Base-by-base conservation (phyloP, 2,888 invertebrate species). In the Platycheirus rosarum region DNA sequence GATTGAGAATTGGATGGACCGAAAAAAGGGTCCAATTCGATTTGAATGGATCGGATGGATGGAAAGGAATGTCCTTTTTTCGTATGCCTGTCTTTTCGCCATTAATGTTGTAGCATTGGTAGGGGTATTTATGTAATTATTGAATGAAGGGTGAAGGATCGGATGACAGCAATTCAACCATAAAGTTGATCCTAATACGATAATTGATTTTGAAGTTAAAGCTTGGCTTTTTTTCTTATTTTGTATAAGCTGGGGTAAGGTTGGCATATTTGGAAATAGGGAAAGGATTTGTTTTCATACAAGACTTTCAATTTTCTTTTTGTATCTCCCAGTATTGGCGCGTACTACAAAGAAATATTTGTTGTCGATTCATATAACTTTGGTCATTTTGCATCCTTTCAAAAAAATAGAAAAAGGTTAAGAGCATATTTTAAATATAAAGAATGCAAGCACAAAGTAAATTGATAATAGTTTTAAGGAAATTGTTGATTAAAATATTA, bases 201-300 rank as follows among this genome's bases (percentile, higher is more conserved):
- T 76, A 76, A 82, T 82, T 82, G 80, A 76, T 82, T 82, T 76
- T 63, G 80, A 82, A 82, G 75, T 75, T 70, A 70, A 65, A 53
- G 79, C 75, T 80, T 63, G 37, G 42, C 49, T 20, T 35, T 40
- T 29, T 26, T 23, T 40, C 32, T 23, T 49, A 6, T 14, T 7
- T n/a, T n/a, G 0, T 11, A 16, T 51, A 6, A 16, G 2, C 11
- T 29, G 9, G 49, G 18, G 32, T 18, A 6, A 8, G 8, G 4
- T 32, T 32, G 8, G 5, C 4, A 6, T 7, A 8, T 7, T 32
- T 32, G n/a, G n/a, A n/a, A n/a, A n/a, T 32, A 3, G 29, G 8
- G 29, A 32, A 7, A 8, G 29, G 29, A 32, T 32, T 32, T 32
- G 29, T 32, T 7, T 32, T 6, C 23, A 23, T 6, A n/a, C n/a